Evolutionary conservation across 35 echinoderm and acorn worm genomes (phyloP).

Genomic region (Lytechinus pictus): DNA sequence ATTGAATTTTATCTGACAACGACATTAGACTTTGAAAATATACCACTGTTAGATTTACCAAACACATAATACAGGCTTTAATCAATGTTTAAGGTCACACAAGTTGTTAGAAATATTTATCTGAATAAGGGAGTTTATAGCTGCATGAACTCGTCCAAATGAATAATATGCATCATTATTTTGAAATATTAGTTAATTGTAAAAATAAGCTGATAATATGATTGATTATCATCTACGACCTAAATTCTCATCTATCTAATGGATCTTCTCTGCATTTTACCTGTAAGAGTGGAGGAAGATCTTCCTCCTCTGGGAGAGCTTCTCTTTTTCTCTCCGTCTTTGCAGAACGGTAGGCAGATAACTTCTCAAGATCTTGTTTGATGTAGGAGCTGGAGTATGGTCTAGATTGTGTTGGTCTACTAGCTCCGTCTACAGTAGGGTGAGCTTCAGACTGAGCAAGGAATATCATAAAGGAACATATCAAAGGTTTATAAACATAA

Average conservation of each 20-base stretch:
- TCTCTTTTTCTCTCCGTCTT: conserved; percentile 75
- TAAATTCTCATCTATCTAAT: not conserved
- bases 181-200: no score
- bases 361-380: conserved; percentile 74
- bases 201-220: no score
- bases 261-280: conserved; percentile 46
- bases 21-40: no score
- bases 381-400: conserved; percentile 54
- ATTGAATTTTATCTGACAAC: no score
- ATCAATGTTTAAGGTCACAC: no score
- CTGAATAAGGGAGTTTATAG: no score
- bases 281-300: conserved; percentile 91
- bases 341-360: conserved; percentile 77
- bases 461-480: not conserved
- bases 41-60: no score
- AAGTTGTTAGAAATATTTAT: no score
- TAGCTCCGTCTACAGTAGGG: not conserved
- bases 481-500: not conserved
- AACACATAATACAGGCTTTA: no score
- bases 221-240: no score
- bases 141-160: no score
- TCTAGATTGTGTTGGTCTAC: not conserved
- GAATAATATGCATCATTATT: no score
- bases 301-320: conserved; percentile 88
- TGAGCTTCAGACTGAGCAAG: not conserved